Conservation (phyloP, 2,113 vertebrate genomes). For the Myrmophylax atrothorax region DNA sequence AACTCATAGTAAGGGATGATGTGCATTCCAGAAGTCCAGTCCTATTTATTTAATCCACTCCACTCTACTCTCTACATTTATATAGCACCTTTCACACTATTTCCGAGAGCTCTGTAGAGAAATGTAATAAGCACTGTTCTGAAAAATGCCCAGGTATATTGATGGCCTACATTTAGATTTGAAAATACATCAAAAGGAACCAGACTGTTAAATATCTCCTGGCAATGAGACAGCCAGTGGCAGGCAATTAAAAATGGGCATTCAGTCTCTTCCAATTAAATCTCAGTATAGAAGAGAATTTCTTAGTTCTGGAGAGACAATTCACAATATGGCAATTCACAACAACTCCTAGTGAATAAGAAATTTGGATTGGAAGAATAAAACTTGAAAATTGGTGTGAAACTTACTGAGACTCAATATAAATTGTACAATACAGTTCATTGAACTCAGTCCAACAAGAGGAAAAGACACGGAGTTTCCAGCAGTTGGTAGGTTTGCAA, state of each 20-base stretch:
- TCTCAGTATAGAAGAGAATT: neutral
- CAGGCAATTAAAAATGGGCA: neutral
- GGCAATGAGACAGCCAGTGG: neutral
- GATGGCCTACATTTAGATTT: neutral
- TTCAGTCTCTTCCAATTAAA: neutral
- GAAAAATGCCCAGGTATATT: conserved; percentile 1
- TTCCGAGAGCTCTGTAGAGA: conserved; percentile 33
- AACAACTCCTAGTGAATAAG: neutral
- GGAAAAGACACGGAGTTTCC: neutral
- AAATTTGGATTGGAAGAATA: neutral
- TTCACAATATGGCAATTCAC: neutral
- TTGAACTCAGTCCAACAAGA: neutral
- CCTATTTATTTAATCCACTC: conserved; percentile 45
- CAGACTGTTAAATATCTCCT: neutral
- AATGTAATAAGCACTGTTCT: conserved; percentile 13
- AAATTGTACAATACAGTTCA: neutral
- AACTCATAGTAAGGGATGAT: conserved; percentile 57
- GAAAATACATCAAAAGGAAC: neutral
- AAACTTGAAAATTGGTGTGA: neutral
- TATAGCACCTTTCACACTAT: conserved; percentile 21
- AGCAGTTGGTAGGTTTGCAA: neutral
- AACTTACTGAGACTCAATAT: neutral
- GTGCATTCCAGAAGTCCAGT: conserved; percentile 65
- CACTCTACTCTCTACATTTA: conserved; percentile 52
- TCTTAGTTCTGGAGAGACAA: neutral